Percentiles rank a stretch among this genome's conserved stretches.
Conservation (phyloP, 2,888 invertebrate genomes). For the Poecilobothrus nobilitatus region DNA sequence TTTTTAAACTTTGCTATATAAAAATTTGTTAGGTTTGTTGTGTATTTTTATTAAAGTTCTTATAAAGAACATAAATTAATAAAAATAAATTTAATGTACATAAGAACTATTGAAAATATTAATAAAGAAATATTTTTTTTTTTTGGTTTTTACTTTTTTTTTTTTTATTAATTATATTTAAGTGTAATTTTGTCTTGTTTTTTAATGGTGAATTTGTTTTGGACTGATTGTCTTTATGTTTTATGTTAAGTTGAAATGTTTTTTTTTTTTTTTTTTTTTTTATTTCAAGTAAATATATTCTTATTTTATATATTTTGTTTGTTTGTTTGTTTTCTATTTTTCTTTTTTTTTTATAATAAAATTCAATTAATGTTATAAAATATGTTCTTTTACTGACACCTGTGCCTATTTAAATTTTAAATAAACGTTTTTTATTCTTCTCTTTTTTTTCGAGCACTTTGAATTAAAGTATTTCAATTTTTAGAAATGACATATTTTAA, state of each 20-base stretch:
- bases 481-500: background rate
- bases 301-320: too few relatives aligned
- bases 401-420: background rate
- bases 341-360: background rate
- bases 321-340: background rate
- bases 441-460: background rate
- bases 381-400: background rate
- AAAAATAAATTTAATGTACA: too few relatives aligned
- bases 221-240: constrained; percentile 6
- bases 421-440: background rate
- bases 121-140: background rate
- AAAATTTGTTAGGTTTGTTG: too few relatives aligned
- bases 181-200: background rate
- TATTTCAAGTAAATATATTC: background rate
- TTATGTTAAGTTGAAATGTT: constrained; percentile 4
- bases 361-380: background rate
- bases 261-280: background rate
- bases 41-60: too few relatives aligned
- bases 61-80: too few relatives aligned
- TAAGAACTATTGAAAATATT: too few relatives aligned
- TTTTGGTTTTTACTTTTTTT: background rate
- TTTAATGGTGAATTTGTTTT: constrained; percentile 1
- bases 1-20: too few relatives aligned
- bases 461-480: background rate
- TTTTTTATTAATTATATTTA: background rate